Percentiles rank a stretch among this genome's conserved stretches.
Conservation (phyloP, 2,888 invertebrate genomes). For the Smittia sp. region DNA sequence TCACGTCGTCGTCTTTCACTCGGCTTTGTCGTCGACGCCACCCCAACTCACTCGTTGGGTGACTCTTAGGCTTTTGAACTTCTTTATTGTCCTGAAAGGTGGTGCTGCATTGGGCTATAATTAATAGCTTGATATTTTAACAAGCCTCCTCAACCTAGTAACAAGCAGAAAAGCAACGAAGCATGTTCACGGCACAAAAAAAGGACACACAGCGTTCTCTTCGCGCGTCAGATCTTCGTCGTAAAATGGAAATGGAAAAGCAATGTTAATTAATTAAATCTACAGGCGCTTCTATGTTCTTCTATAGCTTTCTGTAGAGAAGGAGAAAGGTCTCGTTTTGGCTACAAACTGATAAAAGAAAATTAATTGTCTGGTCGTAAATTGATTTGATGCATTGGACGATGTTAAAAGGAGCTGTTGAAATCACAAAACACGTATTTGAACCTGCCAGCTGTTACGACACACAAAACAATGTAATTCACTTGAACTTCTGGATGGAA, state of each 20-base stretch:
- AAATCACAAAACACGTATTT: no score
- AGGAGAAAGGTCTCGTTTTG: slow-evolving; percentile 1
- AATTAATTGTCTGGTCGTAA: background rate
- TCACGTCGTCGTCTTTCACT: background rate
- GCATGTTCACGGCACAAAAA: background rate
- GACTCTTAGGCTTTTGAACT: background rate
- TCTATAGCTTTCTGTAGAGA: no score
- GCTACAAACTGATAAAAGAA: background rate
- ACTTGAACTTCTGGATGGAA: no score
- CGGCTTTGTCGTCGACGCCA: background rate
- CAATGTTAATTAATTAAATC: slow-evolving; percentile 39
- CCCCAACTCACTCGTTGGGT: background rate
- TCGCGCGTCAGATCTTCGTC: slow-evolving; percentile 5
- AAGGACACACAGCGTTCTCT: slow-evolving; percentile 8
- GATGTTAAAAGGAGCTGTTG: no score
- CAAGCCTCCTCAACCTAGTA: background rate
- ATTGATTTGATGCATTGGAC: no score
- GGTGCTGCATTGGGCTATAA: slow-evolving; percentile 29
- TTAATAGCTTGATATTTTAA: slow-evolving; percentile 40
- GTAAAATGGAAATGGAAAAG: slow-evolving; percentile 19
- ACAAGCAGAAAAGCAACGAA: background rate
- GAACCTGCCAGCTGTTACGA: no score
- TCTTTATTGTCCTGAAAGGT: slow-evolving; percentile 39
- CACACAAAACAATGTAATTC: no score
- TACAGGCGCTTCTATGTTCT: background rate